Percentiles rank a stretch among this genome's conserved stretches.
Evolutionary conservation across 2,113 vertebrate species (phyloP).

Genomic region (Aegotheles bennettii): DNA sequence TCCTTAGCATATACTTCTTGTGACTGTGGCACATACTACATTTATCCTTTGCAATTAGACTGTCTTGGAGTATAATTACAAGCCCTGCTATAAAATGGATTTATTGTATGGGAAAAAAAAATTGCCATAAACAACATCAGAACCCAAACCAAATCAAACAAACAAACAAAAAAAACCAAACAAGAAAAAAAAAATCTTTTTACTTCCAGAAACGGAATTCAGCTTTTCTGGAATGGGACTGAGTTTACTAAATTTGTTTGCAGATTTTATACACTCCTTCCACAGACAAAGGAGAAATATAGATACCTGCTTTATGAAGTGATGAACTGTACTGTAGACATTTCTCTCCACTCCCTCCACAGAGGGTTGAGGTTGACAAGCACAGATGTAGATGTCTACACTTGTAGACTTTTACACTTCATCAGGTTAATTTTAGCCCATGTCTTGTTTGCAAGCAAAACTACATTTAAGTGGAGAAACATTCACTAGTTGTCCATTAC

Average conservation of each 20-base stretch:
- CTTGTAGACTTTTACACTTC: background rate
- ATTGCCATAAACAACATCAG: background rate
- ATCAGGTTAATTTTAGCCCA: background rate
- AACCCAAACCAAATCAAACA: background rate
- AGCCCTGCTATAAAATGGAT: background rate
- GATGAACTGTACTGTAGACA: background rate
- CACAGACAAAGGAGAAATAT: background rate
- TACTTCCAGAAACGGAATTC: background rate
- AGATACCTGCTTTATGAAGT: background rate
- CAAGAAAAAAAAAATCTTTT: background rate
- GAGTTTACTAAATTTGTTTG: background rate
- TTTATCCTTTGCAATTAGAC: background rate
- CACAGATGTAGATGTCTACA: background rate
- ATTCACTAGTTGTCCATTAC: background rate
- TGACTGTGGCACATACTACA: background rate
- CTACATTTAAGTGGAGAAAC: background rate
- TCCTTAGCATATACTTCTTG: background rate
- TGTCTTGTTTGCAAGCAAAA: background rate
- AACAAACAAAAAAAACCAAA: no score
- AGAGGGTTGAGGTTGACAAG: background rate
- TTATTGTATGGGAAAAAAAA: background rate
- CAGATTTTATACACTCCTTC: background rate
- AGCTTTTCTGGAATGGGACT: background rate
- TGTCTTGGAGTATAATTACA: background rate
- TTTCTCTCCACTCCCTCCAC: background rate